phyloP scores from a whole-genome alignment of 2,888 invertebrate species.

The Drosophila cognata region DNA sequence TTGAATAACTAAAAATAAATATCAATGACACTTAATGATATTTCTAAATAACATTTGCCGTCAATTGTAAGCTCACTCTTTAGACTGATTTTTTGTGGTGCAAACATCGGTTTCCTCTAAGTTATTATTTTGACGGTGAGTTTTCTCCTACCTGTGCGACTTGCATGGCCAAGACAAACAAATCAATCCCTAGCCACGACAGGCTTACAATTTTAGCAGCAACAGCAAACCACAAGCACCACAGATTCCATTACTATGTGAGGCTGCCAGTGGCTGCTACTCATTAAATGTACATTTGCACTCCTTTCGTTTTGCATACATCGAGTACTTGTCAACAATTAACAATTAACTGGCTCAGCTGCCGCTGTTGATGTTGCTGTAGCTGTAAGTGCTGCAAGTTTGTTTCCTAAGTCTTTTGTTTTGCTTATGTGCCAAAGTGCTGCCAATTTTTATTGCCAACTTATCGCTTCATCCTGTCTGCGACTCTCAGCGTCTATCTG shows the following conservation, averaged over 20 bases:
- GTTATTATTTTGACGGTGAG: constrained; percentile 26
- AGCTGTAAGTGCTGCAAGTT: constrained; percentile 34
- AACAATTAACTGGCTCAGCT: constrained; percentile 74
- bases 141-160: constrained; percentile 32
- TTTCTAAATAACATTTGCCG: background rate
- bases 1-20: constrained; percentile 8
- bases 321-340: constrained; percentile 73
- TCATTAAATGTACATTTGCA: constrained; percentile 75
- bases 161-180: constrained; percentile 12
- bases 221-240: constrained; percentile 32
- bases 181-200: constrained; percentile 26
- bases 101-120: constrained; percentile 34
- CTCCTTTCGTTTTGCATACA: constrained; percentile 65
- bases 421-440: constrained; percentile 74
- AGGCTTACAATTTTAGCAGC: constrained; percentile 4
- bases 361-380: constrained; percentile 23
- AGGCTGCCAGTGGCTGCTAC: constrained; percentile 25
- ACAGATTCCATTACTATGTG: constrained; percentile 6
- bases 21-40: background rate
- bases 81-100: constrained; percentile 12
- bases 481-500: constrained; percentile 19
- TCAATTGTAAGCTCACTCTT: constrained; percentile 6
- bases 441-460: constrained; percentile 79
- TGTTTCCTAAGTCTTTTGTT: constrained; percentile 66
- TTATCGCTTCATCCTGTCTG: constrained; percentile 72